These are phyloP conservation scores for Gymnorhina tibicen DNA, from an alignment of 2,113 vertebrate species.

Conservation along the genomic window DNA sequence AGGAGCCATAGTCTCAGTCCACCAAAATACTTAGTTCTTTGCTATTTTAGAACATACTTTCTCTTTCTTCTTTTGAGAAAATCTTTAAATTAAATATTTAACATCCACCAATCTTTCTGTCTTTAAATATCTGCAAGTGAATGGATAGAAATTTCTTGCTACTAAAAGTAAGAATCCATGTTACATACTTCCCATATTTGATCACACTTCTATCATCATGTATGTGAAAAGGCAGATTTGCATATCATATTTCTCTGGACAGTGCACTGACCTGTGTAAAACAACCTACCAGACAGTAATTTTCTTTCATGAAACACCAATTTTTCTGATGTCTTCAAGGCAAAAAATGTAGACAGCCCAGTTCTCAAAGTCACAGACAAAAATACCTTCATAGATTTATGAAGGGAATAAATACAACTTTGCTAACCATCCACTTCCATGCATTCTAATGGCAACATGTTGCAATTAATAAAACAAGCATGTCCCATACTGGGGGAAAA, in stretches of 20 bases:
- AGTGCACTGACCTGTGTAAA: background rate
- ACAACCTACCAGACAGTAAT: background rate
- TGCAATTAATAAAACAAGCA: conserved; percentile 20
- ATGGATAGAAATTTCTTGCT: background rate
- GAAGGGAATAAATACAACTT: background rate
- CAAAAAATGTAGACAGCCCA: background rate
- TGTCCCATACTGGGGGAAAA: background rate
- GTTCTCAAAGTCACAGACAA: background rate
- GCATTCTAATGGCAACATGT: background rate
- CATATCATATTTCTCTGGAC: background rate
- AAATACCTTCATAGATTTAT: background rate
- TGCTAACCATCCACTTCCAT: background rate
- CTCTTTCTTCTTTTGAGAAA: background rate
- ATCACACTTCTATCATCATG: background rate
- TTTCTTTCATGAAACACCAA: background rate
- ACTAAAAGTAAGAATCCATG: background rate
- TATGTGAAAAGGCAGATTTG: background rate
- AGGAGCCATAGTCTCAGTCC: background rate
- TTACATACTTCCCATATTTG: background rate
- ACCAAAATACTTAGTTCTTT: background rate
- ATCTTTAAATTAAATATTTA: background rate
- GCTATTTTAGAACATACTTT: background rate
- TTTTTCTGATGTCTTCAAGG: conserved; percentile 17
- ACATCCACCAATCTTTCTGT: background rate
- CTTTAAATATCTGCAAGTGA: background rate